Evolutionary conservation across 2,888 invertebrate genomes (phyloP).

Genomic region (Acanthosepion lycidas): DNA sequence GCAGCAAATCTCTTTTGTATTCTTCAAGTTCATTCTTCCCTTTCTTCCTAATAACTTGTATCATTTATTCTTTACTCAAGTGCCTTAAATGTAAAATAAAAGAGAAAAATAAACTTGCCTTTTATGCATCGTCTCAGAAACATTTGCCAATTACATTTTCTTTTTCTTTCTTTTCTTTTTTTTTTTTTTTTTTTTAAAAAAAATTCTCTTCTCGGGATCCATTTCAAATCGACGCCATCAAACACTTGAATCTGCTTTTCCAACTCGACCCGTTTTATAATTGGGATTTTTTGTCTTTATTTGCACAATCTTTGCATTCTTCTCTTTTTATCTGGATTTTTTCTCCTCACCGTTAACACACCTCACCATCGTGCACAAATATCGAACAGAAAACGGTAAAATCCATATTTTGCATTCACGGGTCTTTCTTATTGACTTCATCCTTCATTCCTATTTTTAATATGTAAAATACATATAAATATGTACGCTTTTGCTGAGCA

Average conservation of each 20-base stretch:
- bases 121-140: no score
- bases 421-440: neutral
- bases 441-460: neutral
- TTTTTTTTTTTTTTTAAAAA: no score
- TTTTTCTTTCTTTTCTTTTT: neutral
- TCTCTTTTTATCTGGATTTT: neutral
- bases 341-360: neutral
- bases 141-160: neutral
- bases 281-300: neutral
- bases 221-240: neutral
- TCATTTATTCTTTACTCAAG: neutral
- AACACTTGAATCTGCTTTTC: conserved; percentile 16
- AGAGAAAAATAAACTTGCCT: no score
- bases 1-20: no score
- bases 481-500: neutral
- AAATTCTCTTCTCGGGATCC: neutral
- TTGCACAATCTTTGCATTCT: neutral
- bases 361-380: neutral
- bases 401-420: neutral
- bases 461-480: neutral
- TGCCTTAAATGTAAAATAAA: no score
- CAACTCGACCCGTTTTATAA: neutral
- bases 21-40: neutral
- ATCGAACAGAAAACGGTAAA: neutral
- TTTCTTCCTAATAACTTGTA: neutral